Conservation (phyloP, 1,140 invertebrate genomes). For the Lethrus apterus region DNA sequence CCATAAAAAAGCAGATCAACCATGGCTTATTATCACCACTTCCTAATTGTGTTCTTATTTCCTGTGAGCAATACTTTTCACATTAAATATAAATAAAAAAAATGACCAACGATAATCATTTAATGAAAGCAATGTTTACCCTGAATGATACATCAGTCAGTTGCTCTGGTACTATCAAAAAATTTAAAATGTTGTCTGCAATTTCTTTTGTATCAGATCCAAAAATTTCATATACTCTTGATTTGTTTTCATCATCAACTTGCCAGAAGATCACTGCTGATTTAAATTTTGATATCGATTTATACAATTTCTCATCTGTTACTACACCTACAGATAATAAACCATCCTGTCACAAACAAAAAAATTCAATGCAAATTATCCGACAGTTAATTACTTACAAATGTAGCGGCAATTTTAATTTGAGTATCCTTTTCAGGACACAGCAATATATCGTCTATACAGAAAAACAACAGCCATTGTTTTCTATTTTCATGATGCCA, state of each 20-base stretch:
- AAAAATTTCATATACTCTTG: constrained; percentile 25
- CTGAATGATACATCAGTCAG: constrained; percentile 46
- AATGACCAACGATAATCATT: too few relatives aligned
- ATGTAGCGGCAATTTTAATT: constrained; percentile 54
- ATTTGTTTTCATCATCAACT: constrained; percentile 33
- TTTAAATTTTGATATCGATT: constrained; percentile 38
- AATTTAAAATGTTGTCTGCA: constrained; percentile 46
- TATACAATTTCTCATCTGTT: constrained; percentile 42
- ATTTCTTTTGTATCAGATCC: constrained; percentile 47
- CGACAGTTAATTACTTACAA: constrained; percentile 45
- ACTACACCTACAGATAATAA: constrained; percentile 50
- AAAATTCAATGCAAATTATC: constrained; percentile 8
- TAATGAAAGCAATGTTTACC: constrained; percentile 37
- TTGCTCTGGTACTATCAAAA: constrained; percentile 47
- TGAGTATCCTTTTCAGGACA: constrained; percentile 49
- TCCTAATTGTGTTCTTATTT: constrained; percentile 40
- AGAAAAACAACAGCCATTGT: constrained; percentile 43
- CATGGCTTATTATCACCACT: constrained; percentile 44
- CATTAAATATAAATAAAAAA: constrained; percentile 13
- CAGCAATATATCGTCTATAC: constrained; percentile 38
- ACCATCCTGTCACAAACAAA: constrained; percentile 42
- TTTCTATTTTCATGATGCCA: constrained; percentile 33
- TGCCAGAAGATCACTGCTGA: constrained; percentile 47
- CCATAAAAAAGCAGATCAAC: constrained; percentile 60
- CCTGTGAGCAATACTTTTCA: constrained; percentile 33